phyloP scores from a whole-genome alignment of 53 echinoderm and acorn worm species.

The Holothuria scabra region DNA sequence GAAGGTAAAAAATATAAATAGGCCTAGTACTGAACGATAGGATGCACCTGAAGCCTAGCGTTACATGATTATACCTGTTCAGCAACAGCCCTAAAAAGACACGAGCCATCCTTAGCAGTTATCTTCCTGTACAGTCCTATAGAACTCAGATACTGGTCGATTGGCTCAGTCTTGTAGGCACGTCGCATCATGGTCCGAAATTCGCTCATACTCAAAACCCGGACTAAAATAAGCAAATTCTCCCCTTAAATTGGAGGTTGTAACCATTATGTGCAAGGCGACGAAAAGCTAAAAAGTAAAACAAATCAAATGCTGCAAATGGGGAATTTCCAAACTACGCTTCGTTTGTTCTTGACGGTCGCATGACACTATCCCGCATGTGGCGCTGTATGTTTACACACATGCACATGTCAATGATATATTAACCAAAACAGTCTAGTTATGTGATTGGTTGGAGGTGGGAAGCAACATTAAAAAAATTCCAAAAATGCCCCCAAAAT shows the following conservation, averaged over 20 bases:
- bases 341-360: background rate
- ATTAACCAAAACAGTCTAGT: too few relatives aligned
- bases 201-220: slow-evolving; percentile 10
- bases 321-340: slow-evolving; percentile 38
- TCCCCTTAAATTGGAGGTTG: slow-evolving; percentile 27
- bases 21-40: background rate
- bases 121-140: slow-evolving; percentile 90
- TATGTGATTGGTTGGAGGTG: too few relatives aligned
- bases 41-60: background rate
- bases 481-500: too few relatives aligned
- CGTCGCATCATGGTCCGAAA: slow-evolving; percentile 24
- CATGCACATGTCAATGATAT: background rate
- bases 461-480: too few relatives aligned
- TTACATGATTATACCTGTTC: slow-evolving; percentile 79
- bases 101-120: slow-evolving; percentile 98
- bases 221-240: slow-evolving; percentile 27
- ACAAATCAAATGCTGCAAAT: slow-evolving; percentile 17
- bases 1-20: background rate
- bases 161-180: slow-evolving; percentile 74
- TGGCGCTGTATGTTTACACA: slow-evolving; percentile 28
- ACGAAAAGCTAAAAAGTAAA: slow-evolving; percentile 47
- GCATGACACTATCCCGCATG: slow-evolving; percentile 33
- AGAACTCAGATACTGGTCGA: slow-evolving; percentile 92
- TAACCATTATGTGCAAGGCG: slow-evolving; percentile 36
- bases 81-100: slow-evolving; percentile 95